A percentile compares a stretch with the other conserved stretches of the same genome.
These are phyloP conservation scores for Tanypteryx hageni DNA, from an alignment of 2,888 invertebrate species.

Conservation along the genomic window DNA sequence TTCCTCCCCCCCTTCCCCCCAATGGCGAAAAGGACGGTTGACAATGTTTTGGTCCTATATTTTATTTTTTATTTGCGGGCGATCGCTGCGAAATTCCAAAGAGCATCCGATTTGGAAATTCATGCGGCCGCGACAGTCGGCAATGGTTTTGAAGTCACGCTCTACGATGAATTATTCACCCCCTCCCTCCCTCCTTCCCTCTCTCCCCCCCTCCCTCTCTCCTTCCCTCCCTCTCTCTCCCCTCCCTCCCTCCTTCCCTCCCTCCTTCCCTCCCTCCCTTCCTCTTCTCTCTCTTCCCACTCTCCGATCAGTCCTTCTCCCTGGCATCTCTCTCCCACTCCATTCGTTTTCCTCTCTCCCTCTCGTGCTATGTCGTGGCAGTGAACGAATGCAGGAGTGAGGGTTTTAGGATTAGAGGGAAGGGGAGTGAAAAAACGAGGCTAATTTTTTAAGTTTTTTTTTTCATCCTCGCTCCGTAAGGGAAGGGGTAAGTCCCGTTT, in stretches of 20 bases:
- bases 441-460: too few relatives aligned
- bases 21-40: background rate
- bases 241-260: background rate
- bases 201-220: background rate
- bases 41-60: background rate
- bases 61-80: background rate
- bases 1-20: background rate
- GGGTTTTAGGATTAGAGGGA: too few relatives aligned
- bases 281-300: background rate
- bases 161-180: background rate
- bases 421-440: too few relatives aligned
- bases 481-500: too few relatives aligned
- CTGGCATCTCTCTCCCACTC: background rate
- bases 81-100: constrained; percentile 20
- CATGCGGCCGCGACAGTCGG: constrained; percentile 20
- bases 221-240: background rate
- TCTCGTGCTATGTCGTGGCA: background rate
- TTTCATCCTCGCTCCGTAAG: too few relatives aligned
- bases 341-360: background rate
- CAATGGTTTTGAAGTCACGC: constrained; percentile 1
- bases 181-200: background rate
- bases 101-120: constrained; percentile 32
- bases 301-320: background rate
- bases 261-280: background rate
- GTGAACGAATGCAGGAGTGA: too few relatives aligned